phyloP scores from a whole-genome alignment of 2,113 vertebrate species.

The Lampris megalopsis region DNA sequence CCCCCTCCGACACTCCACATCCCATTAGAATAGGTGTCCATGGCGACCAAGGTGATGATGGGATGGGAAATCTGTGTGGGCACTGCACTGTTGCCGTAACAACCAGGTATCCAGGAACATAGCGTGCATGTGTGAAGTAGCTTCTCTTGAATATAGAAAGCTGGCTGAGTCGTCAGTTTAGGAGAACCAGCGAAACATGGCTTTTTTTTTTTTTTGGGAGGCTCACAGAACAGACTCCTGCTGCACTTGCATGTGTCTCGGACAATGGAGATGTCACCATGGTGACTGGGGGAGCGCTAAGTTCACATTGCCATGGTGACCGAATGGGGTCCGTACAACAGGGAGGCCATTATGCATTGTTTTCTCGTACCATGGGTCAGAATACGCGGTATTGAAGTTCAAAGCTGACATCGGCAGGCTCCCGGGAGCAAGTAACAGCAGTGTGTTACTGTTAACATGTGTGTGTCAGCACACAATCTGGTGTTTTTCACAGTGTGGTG shows the following conservation, averaged over 20 bases:
- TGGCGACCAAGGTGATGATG: constrained; percentile 56
- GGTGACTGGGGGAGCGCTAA: too few relatives aligned
- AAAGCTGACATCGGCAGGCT: neutral
- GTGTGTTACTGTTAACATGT: neutral
- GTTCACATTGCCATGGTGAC: constrained; percentile 8
- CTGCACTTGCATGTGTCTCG: too few relatives aligned
- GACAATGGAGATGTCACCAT: too few relatives aligned
- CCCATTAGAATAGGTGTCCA: constrained; percentile 49
- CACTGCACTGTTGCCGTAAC: constrained; percentile 39
- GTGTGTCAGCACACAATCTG: constrained; percentile 3
- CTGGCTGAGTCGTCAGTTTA: neutral
- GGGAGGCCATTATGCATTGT: neutral
- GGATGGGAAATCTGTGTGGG: constrained; percentile 55
- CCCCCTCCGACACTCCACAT: constrained; percentile 26
- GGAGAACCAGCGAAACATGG: neutral
- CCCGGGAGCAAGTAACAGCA: neutral
- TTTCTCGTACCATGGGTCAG: neutral
- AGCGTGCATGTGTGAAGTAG: constrained; percentile 41
- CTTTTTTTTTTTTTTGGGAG: too few relatives aligned
- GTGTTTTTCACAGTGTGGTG: neutral
- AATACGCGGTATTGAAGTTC: too few relatives aligned
- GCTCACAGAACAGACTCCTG: too few relatives aligned
- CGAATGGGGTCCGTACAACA: neutral
- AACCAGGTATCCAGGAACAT: constrained; percentile 62
- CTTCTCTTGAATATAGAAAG: constrained; percentile 18